Evolutionary conservation across 2,797 vertebrate genomes (phyloP).

Genomic region (Coregonus sp.): DNA sequence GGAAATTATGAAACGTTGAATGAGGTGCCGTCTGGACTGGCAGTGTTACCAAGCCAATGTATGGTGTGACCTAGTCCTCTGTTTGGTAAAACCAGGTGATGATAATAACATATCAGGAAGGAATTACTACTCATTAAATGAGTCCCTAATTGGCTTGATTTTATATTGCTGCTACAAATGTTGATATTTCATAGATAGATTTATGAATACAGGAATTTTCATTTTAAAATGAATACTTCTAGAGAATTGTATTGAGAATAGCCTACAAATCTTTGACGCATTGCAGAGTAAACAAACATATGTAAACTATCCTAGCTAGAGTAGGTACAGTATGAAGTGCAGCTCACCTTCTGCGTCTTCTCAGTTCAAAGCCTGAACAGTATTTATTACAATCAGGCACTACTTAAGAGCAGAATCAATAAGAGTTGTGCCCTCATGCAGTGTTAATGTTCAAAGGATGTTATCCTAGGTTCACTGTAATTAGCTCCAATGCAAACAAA

Average conservation of each 20-base stretch:
- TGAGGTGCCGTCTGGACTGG: conserved; percentile 25
- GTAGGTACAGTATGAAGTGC: not conserved
- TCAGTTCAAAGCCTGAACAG: not conserved
- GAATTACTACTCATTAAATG: conserved; percentile 6
- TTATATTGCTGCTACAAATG: conserved; percentile 2
- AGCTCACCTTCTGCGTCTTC: not conserved
- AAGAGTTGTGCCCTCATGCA: conserved; percentile 1
- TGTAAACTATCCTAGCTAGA: not conserved
- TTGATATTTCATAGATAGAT: conserved; percentile 4
- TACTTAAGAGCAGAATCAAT: not conserved
- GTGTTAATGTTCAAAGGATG: not conserved
- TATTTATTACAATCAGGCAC: not conserved
- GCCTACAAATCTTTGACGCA: not conserved
- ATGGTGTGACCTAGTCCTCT: conserved; percentile 13
- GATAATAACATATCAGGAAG: conserved; percentile 7
- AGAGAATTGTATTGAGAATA: not conserved
- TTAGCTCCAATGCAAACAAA: conserved; percentile 2
- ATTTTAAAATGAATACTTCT: not conserved
- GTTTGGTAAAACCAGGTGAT: conserved; percentile 10
- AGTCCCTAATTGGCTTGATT: conserved; percentile 13
- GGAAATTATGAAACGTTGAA: conserved; percentile 6
- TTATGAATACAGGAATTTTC: not conserved
- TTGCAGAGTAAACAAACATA: not conserved
- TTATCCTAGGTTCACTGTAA: not conserved
- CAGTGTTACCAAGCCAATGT: conserved; percentile 5